Evolutionary conservation across 2,888 invertebrate genomes (phyloP).

Genomic region (Dryobota labecula): DNA sequence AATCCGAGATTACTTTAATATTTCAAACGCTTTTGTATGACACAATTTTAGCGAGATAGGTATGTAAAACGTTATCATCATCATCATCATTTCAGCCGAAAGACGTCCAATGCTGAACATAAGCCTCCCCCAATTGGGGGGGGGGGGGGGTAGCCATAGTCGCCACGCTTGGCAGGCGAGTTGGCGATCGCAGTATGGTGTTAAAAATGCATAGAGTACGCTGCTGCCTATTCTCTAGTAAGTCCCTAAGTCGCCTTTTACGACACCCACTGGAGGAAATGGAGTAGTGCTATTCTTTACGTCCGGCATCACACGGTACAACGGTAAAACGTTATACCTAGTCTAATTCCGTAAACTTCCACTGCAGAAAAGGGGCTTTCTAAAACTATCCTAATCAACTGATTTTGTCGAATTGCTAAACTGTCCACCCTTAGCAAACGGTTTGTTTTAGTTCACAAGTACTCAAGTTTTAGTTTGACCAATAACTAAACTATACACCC

Average conservation of each 20-base stretch:
- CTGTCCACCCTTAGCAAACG: slow-evolving; percentile 1
- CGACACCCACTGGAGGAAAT: too few relatives aligned
- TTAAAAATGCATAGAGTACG: too few relatives aligned
- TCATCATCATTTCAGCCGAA: too few relatives aligned
- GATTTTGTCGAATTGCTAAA: neutral
- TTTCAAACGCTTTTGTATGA: slow-evolving; percentile 10
- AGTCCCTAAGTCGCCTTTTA: too few relatives aligned
- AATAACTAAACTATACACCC: neutral
- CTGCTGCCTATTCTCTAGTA: too few relatives aligned
- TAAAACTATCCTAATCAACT: slow-evolving; percentile 6
- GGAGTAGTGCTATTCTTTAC: too few relatives aligned
- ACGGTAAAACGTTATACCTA: neutral
- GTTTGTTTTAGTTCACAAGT: neutral
- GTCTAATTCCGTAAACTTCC: neutral
- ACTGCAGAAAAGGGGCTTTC: neutral
- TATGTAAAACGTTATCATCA: neutral
- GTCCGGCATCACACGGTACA: too few relatives aligned
- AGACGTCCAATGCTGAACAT: too few relatives aligned
- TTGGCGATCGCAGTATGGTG: too few relatives aligned
- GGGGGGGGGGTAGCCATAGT: too few relatives aligned
- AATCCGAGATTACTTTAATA: slow-evolving; percentile 21
- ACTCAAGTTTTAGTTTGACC: slow-evolving; percentile 3
- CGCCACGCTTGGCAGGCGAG: too few relatives aligned
- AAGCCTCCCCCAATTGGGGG: too few relatives aligned
- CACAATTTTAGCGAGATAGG: neutral